These are phyloP conservation scores for Protomyctophum bolini DNA, from an alignment of 2,113 vertebrate species.

Conservation along the genomic window DNA sequence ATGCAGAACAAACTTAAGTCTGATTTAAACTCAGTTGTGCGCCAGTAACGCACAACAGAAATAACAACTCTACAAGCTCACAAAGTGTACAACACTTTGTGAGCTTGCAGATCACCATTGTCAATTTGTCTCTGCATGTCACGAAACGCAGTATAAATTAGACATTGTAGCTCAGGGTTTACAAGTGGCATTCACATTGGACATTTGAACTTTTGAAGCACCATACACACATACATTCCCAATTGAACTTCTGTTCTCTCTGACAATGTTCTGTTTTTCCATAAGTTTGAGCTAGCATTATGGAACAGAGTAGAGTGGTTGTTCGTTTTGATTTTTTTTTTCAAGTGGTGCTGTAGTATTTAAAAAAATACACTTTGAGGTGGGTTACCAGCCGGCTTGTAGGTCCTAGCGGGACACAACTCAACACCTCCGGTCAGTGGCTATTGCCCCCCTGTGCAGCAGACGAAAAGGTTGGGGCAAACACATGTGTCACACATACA, in stretches of 20 bases:
- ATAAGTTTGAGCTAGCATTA: conserved; percentile 44
- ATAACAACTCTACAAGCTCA: too few relatives aligned
- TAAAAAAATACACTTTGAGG: conserved; percentile 82
- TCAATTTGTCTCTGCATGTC: background rate
- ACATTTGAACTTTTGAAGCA: background rate
- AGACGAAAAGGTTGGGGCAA: conserved; percentile 90
- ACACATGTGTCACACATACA: conserved; percentile 83
- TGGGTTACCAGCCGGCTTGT: conserved; percentile 87
- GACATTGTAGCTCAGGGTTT: conserved; percentile 15
- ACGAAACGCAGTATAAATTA: background rate
- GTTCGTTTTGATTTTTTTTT: conserved; percentile 23
- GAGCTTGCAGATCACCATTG: too few relatives aligned
- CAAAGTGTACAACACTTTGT: too few relatives aligned
- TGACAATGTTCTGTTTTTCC: conserved; percentile 6
- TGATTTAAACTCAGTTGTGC: too few relatives aligned
- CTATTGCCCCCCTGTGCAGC: conserved; percentile 89
- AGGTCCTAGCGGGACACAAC: conserved; percentile 83
- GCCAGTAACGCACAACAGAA: too few relatives aligned
- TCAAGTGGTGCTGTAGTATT: conserved; percentile 80
- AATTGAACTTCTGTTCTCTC: conserved; percentile 23
- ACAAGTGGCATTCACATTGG: conserved; percentile 10
- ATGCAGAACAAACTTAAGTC: conserved; percentile 21
- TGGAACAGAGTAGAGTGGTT: conserved; percentile 34
- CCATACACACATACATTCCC: background rate
- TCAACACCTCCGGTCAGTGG: conserved; percentile 88